Conservation (phyloP, 2,797 vertebrate species). For the Anniella stebbinsi region DNA sequence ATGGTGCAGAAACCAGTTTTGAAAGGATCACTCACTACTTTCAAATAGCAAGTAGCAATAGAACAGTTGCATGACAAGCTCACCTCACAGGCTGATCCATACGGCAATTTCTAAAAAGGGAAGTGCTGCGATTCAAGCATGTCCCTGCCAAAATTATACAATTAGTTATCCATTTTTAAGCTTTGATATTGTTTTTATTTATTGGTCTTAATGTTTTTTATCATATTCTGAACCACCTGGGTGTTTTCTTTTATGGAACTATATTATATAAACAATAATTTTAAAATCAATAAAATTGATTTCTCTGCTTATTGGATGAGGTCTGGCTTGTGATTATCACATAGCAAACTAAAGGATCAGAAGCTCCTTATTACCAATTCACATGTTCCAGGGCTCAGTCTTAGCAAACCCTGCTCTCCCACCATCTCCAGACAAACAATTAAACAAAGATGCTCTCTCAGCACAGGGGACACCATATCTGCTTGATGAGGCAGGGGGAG, state of each 20-base stretch:
- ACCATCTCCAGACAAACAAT: not conserved
- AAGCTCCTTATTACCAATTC: not conserved
- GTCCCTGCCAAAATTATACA: too few relatives aligned
- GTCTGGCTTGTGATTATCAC: not conserved
- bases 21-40: not conserved
- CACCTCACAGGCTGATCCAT: not conserved
- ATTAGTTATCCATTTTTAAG: not conserved
- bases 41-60: not conserved
- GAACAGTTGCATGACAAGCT: not conserved
- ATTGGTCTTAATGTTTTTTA: not conserved
- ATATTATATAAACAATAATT: not conserved
- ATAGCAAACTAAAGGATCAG: not conserved
- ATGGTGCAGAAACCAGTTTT: not conserved
- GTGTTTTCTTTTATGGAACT: not conserved
- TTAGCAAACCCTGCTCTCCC: not conserved
- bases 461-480: not conserved
- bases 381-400: not conserved
- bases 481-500: not conserved
- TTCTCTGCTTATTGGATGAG: not conserved
- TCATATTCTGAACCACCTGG: not conserved
- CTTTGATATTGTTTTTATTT: not conserved
- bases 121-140: not conserved
- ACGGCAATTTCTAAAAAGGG: not conserved
- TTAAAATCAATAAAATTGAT: not conserved
- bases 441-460: not conserved